Evolutionary conservation across 2,888 invertebrate species (phyloP).

Genomic region (Caenorhabditis auriculariae): DNA sequence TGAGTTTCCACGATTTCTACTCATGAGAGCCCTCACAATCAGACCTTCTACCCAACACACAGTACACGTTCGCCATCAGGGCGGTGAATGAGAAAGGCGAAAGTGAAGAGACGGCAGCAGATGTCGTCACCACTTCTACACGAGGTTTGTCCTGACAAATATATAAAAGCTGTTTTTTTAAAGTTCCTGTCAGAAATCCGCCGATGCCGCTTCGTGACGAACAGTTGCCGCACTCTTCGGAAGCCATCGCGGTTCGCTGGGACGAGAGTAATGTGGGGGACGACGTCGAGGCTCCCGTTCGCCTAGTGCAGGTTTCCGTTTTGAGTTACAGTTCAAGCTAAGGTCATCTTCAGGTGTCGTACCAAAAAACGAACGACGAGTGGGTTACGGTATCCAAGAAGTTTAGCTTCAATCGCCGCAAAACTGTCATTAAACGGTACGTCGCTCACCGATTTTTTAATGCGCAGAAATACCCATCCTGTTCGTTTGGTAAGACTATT

Average conservation of each 20-base stretch:
- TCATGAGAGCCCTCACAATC: not conserved
- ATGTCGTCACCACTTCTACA: conserved; percentile 47
- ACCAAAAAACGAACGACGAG: conserved; percentile 52
- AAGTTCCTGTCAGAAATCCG: conserved; percentile 48
- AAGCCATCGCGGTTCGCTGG: conserved; percentile 47
- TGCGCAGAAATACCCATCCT: no score
- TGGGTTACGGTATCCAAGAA: conserved; percentile 41
- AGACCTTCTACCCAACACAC: conserved; percentile 26
- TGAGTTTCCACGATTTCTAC: not conserved
- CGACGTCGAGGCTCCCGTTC: conserved; percentile 19
- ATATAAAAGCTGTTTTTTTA: conserved; percentile 9
- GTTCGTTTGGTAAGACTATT: no score
- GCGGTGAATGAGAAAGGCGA: conserved; percentile 29
- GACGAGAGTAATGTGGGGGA: conserved; percentile 11
- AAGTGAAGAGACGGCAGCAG: conserved; percentile 70
- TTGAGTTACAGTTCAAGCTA: not conserved
- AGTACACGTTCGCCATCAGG: conserved; percentile 34
- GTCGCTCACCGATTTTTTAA: no score
- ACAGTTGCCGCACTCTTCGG: conserved; percentile 29
- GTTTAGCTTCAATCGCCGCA: no score
- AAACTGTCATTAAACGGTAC: no score
- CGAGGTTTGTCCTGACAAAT: conserved; percentile 8
- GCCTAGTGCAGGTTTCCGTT: conserved; percentile 17
- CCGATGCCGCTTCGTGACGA: conserved; percentile 41
- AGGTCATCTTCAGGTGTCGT: conserved; percentile 31